phyloP scores from a whole-genome alignment of 2,113 vertebrate species.

The Carassius auratus region DNA sequence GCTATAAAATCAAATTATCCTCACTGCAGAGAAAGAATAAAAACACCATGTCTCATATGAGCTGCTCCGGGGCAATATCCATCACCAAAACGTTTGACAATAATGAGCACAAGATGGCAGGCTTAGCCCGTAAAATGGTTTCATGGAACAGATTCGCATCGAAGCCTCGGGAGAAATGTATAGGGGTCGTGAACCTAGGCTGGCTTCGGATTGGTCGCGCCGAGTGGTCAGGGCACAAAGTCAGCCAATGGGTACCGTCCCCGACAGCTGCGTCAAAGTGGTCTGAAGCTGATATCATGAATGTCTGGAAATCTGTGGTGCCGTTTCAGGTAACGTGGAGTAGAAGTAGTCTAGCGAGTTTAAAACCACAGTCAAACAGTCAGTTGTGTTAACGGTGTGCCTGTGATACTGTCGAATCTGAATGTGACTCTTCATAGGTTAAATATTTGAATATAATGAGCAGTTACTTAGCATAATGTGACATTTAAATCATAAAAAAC shows the following conservation, averaged over 20 bases:
- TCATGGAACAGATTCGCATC: constrained; percentile 15
- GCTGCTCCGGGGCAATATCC: constrained; percentile 23
- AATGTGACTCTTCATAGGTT: neutral
- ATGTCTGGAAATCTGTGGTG: constrained; percentile 44
- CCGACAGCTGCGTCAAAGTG: constrained; percentile 50
- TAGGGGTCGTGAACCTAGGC: constrained; percentile 70
- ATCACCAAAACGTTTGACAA: constrained; percentile 10
- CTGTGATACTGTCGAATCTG: neutral
- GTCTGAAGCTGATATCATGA: constrained; percentile 33
- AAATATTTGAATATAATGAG: neutral
- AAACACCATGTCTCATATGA: constrained; percentile 16
- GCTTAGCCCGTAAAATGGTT: neutral
- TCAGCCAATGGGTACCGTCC: constrained; percentile 66
- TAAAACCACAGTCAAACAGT: constrained; percentile 5
- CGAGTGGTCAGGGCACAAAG: constrained; percentile 64
- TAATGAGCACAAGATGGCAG: constrained; percentile 38
- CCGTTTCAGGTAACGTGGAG: constrained; percentile 25
- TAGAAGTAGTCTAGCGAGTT: neutral
- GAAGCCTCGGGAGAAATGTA: constrained; percentile 53
- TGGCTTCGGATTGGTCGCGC: constrained; percentile 65
- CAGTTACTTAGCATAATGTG: neutral
- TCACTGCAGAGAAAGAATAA: neutral
- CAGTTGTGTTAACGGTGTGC: neutral
- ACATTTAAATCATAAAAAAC: neutral
- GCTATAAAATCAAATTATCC: constrained; percentile 9